phyloP scores from a whole-genome alignment of 2,113 vertebrate genomes.

The Rhea pennata region DNA sequence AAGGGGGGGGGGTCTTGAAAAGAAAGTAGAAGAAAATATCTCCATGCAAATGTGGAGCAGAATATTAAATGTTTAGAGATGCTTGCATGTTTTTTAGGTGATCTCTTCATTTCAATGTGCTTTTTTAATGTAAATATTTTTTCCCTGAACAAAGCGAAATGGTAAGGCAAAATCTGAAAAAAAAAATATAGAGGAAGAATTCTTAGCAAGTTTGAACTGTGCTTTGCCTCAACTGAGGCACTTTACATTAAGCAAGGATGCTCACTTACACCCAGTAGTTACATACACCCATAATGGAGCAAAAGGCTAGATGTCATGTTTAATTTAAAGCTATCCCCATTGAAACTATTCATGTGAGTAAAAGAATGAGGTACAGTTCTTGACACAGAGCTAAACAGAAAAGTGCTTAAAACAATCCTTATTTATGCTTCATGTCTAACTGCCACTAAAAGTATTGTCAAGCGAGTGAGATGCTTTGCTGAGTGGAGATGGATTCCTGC shows the following conservation, averaged over 20 bases:
- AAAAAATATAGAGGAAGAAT: neutral
- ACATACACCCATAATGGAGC: neutral
- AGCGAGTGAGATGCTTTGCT: neutral
- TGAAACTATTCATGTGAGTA: neutral
- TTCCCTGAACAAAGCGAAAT: neutral
- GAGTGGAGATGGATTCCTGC: neutral
- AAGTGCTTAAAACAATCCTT: neutral
- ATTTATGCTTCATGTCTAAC: neutral
- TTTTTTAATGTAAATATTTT: neutral
- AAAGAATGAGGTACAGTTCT: neutral
- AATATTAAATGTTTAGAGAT: neutral
- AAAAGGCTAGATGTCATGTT: neutral
- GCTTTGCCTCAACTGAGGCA: neutral
- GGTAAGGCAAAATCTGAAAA: neutral
- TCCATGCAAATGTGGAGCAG: neutral
- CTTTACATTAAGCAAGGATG: neutral
- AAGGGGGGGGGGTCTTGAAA: neutral
- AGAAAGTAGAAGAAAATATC: neutral
- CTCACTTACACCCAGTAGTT: neutral
- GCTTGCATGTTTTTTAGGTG: neutral
- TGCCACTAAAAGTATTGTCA: neutral
- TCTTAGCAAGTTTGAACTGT: neutral
- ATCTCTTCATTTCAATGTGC: neutral
- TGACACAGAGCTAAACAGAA: neutral
- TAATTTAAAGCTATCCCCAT: neutral